These are phyloP conservation scores for Xiphophorus hellerii DNA, from an alignment of 2,113 vertebrate genomes.

Conservation along the genomic window DNA sequence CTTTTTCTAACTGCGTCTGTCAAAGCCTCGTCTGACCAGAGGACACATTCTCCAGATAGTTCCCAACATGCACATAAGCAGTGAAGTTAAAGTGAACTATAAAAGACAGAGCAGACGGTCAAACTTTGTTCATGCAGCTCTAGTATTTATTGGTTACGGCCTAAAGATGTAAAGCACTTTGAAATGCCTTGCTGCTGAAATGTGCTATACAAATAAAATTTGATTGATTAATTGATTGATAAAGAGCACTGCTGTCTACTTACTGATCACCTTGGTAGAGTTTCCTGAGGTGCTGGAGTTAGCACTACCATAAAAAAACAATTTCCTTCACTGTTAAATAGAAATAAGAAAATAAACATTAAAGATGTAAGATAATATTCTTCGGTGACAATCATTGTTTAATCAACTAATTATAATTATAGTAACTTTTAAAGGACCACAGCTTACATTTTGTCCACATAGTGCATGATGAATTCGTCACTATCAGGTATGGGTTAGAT, in stretches of 20 bases:
- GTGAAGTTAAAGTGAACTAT: conserved; percentile 37
- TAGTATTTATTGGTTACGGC: background rate
- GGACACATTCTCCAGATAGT: conserved; percentile 39
- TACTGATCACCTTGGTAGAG: conserved; percentile 23
- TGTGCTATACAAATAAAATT: no score
- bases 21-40: conserved; percentile 29
- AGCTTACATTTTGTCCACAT: conserved; percentile 39
- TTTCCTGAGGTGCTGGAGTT: conserved; percentile 3
- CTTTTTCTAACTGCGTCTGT: background rate
- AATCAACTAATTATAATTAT: background rate
- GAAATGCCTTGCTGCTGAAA: no score
- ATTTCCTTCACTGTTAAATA: conserved; percentile 30
- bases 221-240: no score
- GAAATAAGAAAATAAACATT: background rate
- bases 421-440: background rate
- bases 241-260: background rate
- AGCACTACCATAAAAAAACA: background rate
- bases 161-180: no score
- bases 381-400: background rate
- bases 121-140: background rate
- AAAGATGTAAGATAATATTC: background rate
- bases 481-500: background rate
- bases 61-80: background rate
- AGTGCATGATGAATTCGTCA: conserved; percentile 1
- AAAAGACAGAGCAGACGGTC: background rate